Conservation (phyloP, 2,797 vertebrate genomes). For the Merluccius polli region DNA sequence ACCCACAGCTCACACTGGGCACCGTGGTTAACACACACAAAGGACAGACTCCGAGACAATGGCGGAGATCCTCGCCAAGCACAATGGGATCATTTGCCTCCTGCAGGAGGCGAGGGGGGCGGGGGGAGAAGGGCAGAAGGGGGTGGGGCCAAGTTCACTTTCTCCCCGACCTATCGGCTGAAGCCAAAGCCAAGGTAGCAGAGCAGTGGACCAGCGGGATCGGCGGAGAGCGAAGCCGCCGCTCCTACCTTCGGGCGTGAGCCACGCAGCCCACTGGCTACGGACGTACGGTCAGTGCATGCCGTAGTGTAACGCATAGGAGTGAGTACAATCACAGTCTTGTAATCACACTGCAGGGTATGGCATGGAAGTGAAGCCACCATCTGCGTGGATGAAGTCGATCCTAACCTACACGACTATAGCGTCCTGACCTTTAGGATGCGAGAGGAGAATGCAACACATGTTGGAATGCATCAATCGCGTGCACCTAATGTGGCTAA, state of each 20-base stretch:
- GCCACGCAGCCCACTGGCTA: slow-evolving; percentile 34
- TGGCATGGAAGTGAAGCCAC: neutral
- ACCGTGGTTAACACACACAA: slow-evolving; percentile 19
- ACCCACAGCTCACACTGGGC: slow-evolving; percentile 60
- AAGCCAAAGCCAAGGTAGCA: neutral
- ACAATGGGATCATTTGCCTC: slow-evolving; percentile 47
- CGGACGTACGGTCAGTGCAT: slow-evolving; percentile 26
- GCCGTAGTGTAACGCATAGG: slow-evolving; percentile 16
- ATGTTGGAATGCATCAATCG: neutral
- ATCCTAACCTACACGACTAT: slow-evolving; percentile 13
- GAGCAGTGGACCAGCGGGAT: neutral
- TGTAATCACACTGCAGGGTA: neutral
- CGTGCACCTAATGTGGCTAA: neutral
- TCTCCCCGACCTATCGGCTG: slow-evolving; percentile 15
- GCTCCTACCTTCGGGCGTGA: slow-evolving; percentile 27
- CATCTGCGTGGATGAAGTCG: neutral
- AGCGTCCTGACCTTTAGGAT: slow-evolving; percentile 19
- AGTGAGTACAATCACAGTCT: neutral
- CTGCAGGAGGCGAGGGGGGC: too few relatives aligned
- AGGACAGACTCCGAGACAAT: slow-evolving; percentile 44
- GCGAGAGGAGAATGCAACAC: slow-evolving; percentile 7
- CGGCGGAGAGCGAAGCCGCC: neutral
- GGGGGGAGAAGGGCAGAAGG: slow-evolving; percentile 21
- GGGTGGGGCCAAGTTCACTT: slow-evolving; percentile 23
- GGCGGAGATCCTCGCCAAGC: slow-evolving; percentile 39